These are phyloP conservation scores for Chrysochloris asiatica DNA, from an alignment of 2,113 vertebrate genomes.

Conservation along the genomic window DNA sequence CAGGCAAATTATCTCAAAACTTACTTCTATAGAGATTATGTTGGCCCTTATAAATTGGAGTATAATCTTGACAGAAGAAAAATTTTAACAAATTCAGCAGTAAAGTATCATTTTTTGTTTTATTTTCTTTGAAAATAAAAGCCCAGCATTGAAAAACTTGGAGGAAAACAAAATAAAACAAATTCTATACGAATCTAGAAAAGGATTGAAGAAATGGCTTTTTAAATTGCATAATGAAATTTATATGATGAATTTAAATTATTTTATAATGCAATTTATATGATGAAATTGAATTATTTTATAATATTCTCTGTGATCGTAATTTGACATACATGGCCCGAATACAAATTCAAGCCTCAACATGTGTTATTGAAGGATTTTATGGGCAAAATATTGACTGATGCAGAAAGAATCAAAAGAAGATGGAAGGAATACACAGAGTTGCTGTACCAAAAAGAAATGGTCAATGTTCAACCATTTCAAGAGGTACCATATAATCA, in stretches of 20 bases:
- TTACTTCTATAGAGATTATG: not conserved
- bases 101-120: not conserved
- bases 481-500: too few species aligned
- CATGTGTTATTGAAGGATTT: too few species aligned
- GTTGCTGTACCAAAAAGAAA: too few species aligned
- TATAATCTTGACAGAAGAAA: constrained; percentile 53
- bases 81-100: constrained; percentile 38
- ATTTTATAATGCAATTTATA: constrained; percentile 30
- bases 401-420: too few species aligned
- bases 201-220: constrained; percentile 25
- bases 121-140: too few species aligned
- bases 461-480: too few species aligned
- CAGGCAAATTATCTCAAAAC: constrained; percentile 30
- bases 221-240: not conserved
- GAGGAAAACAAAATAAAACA: not conserved
- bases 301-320: constrained; percentile 31
- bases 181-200: constrained; percentile 27
- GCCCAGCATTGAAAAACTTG: not conserved
- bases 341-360: constrained; percentile 34
- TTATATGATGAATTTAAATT: constrained; percentile 54
- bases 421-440: too few species aligned
- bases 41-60: not conserved
- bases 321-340: constrained; percentile 36
- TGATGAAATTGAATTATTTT: constrained; percentile 54
- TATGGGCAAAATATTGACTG: too few species aligned